These are phyloP conservation scores for Tympanoctomys barrerae DNA, from an alignment of 2,797 vertebrate species.

Conservation along the genomic window DNA sequence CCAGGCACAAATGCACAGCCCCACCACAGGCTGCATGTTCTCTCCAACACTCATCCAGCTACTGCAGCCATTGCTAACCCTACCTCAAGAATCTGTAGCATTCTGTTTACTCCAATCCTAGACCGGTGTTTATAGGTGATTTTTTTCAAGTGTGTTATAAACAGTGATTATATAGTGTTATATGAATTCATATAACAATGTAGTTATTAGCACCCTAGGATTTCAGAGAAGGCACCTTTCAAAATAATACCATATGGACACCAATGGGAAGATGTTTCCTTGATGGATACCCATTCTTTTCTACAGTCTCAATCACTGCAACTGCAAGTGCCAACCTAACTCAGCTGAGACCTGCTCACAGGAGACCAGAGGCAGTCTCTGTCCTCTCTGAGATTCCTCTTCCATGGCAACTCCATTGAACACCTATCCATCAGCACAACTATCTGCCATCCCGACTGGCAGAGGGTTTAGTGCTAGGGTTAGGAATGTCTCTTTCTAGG, in stretches of 20 bases:
- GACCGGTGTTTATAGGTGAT: not conserved
- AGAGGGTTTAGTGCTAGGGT: not conserved
- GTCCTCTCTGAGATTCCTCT: not conserved
- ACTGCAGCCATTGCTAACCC: not conserved
- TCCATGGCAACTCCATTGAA: not conserved
- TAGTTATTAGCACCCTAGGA: not conserved
- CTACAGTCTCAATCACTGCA: not conserved
- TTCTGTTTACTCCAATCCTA: not conserved
- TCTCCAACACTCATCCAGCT: not conserved
- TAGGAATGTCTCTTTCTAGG: not conserved
- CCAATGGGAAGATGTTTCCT: not conserved
- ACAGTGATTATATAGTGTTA: too few species aligned
- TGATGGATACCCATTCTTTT: not conserved
- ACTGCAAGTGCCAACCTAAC: not conserved
- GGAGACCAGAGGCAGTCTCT: not conserved
- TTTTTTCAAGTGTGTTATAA: not conserved
- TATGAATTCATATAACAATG: not conserved
- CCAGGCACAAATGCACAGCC: too few species aligned
- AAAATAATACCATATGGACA: not conserved
- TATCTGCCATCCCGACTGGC: too few species aligned
- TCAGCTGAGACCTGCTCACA: not conserved
- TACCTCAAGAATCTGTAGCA: not conserved
- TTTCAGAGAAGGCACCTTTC: constrained; percentile 13
- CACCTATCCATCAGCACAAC: not conserved
- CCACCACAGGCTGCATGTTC: not conserved